These are phyloP conservation scores for Microctonus hyperodae DNA, from an alignment of 2,888 invertebrate species.

Conservation along the genomic window DNA sequence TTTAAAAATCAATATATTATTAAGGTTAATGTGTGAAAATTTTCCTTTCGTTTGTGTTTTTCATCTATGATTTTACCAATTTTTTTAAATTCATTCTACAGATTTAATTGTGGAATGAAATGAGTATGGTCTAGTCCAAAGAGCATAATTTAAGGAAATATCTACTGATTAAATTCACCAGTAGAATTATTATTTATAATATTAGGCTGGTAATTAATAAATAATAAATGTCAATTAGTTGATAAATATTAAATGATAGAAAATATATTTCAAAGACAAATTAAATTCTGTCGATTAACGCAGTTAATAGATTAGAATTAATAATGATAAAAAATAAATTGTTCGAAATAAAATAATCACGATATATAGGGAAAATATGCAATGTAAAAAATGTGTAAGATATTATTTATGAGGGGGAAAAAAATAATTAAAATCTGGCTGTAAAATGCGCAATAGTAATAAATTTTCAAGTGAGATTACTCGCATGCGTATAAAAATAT, in stretches of 20 bases:
- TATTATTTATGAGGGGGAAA: not conserved
- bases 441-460: not conserved
- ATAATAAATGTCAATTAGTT: conserved; percentile 20
- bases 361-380: conserved; percentile 42
- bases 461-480: conserved; percentile 4
- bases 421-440: not conserved
- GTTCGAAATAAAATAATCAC: not conserved
- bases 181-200: conserved; percentile 23
- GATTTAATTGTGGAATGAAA: conserved; percentile 46
- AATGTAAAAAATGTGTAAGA: conserved; percentile 37
- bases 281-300: not conserved
- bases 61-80: conserved; percentile 45
- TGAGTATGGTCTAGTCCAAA: conserved; percentile 59
- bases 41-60: conserved; percentile 43
- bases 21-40: conserved; percentile 31
- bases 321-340: not conserved
- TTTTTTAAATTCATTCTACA: conserved; percentile 45
- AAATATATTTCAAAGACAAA: conserved; percentile 14
- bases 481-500: not conserved
- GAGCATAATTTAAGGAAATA: conserved; percentile 32
- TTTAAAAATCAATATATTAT: no score
- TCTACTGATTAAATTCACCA: not conserved
- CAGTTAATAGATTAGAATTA: not conserved
- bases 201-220: conserved; percentile 28
- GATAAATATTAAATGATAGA: not conserved